phyloP scores from a whole-genome alignment of 2,888 invertebrate genomes.

The Melinaea marsaeus region DNA sequence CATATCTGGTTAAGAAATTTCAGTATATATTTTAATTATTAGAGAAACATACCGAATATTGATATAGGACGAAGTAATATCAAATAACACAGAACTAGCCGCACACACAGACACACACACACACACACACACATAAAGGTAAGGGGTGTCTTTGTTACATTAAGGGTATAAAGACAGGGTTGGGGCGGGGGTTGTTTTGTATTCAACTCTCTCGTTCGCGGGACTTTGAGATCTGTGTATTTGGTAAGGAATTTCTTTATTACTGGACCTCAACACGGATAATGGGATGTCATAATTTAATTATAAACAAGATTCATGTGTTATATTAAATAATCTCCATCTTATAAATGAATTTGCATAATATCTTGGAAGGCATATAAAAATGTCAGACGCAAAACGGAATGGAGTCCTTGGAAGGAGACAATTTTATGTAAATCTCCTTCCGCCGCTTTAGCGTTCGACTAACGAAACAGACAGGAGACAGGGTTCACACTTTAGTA shows the following conservation, averaged over 20 bases:
- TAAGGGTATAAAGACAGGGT: slow-evolving; percentile 70
- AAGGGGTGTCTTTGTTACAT: slow-evolving; percentile 76
- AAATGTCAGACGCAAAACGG: slow-evolving; percentile 25
- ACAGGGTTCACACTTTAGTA: slow-evolving; percentile 42
- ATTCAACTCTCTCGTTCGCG: slow-evolving; percentile 72
- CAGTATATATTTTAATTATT: too few relatives aligned
- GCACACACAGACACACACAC: slow-evolving; percentile 57
- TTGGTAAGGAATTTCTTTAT: slow-evolving; percentile 68
- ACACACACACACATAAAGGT: slow-evolving; percentile 65
- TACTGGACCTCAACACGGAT: slow-evolving; percentile 39
- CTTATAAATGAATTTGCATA: slow-evolving; percentile 26
- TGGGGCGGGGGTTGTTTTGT: slow-evolving; percentile 63
- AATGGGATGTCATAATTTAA: not conserved
- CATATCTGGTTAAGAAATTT: too few relatives aligned
- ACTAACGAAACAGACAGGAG: slow-evolving; percentile 49
- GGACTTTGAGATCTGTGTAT: slow-evolving; percentile 69
- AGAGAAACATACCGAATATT: slow-evolving; percentile 31
- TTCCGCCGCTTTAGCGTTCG: slow-evolving; percentile 68
- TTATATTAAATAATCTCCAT: slow-evolving; percentile 11
- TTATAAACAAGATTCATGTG: not conserved
- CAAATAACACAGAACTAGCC: slow-evolving; percentile 64
- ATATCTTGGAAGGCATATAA: slow-evolving; percentile 21
- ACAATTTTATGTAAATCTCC: slow-evolving; percentile 74
- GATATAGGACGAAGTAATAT: slow-evolving; percentile 75
- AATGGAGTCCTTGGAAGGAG: slow-evolving; percentile 62